phyloP scores from a whole-genome alignment of 2,113 vertebrate species.

The Cyprinus carpio region DNA sequence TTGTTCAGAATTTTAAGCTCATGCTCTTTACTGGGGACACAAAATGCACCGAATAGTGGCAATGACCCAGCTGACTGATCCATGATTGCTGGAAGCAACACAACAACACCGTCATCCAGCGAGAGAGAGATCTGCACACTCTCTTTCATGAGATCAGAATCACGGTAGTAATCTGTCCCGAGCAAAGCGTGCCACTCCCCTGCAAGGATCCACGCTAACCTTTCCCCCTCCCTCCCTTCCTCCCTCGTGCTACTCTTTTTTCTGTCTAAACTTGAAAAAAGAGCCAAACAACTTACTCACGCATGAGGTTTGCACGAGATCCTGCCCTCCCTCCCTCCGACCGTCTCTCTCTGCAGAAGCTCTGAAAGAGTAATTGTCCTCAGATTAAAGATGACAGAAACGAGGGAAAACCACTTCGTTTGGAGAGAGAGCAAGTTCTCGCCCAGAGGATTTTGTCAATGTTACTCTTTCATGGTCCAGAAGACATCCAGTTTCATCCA shows the following conservation, averaged over 20 bases:
- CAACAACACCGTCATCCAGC: neutral
- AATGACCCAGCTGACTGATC: no score
- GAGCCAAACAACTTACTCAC: slow-evolving; percentile 62
- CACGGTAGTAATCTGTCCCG: neutral
- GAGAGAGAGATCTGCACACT: slow-evolving; percentile 24
- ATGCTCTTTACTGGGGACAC: no score
- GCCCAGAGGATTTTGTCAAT: neutral
- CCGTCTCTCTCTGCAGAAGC: neutral
- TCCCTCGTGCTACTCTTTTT: slow-evolving; percentile 41
- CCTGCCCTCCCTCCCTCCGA: slow-evolving; percentile 34
- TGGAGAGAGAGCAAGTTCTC: neutral
- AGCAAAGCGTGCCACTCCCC: neutral
- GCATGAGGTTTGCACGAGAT: slow-evolving; percentile 59
- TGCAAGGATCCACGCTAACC: slow-evolving; percentile 40
- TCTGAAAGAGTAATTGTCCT: neutral
- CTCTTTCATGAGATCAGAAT: slow-evolving; percentile 35
- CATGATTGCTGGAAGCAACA: neutral
- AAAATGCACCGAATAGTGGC: no score
- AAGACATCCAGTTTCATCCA: neutral
- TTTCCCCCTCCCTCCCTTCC: slow-evolving; percentile 17
- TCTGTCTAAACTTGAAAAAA: slow-evolving; percentile 63
- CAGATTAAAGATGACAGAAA: slow-evolving; percentile 7
- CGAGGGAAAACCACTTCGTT: neutral
- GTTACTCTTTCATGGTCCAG: neutral
- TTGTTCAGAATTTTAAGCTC: no score